These are phyloP conservation scores for Melanotaenia parkinsoni DNA, from an alignment of 2,797 vertebrate species.

Conservation along the genomic window DNA sequence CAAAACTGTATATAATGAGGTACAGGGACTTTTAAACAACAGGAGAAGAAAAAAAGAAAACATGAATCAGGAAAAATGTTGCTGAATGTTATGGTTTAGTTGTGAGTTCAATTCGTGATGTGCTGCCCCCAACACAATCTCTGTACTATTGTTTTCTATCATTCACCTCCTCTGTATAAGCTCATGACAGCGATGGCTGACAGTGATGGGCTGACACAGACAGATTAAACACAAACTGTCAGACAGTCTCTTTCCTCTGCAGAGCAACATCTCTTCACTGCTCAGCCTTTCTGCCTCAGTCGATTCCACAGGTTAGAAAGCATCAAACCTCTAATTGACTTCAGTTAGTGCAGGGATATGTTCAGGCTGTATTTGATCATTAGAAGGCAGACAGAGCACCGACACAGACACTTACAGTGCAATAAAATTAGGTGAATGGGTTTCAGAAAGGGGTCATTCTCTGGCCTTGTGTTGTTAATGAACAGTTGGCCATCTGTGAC, in stretches of 20 bases:
- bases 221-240: constrained; percentile 67
- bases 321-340: constrained; percentile 64
- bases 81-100: neutral
- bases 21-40: neutral
- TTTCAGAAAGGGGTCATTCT: constrained; percentile 36
- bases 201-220: constrained; percentile 63
- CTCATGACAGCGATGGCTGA: constrained; percentile 46
- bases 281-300: constrained; percentile 49
- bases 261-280: constrained; percentile 24
- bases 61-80: neutral
- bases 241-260: constrained; percentile 46
- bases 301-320: constrained; percentile 50
- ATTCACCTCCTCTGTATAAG: constrained; percentile 12
- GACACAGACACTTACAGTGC: constrained; percentile 22
- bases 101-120: constrained; percentile 20
- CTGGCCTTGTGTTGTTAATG: neutral
- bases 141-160: constrained; percentile 42
- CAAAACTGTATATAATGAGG: neutral
- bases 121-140: constrained; percentile 23
- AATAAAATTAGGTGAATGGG: constrained; percentile 10
- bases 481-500: constrained; percentile 23
- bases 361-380: constrained; percentile 52
- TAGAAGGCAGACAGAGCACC: constrained; percentile 27
- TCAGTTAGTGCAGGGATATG: constrained; percentile 50
- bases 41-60: neutral